A percentile compares a stretch with the other conserved stretches of the same genome.
Conservation (phyloP, 1,140 invertebrate genomes). For the Achatina immaculata region DNA sequence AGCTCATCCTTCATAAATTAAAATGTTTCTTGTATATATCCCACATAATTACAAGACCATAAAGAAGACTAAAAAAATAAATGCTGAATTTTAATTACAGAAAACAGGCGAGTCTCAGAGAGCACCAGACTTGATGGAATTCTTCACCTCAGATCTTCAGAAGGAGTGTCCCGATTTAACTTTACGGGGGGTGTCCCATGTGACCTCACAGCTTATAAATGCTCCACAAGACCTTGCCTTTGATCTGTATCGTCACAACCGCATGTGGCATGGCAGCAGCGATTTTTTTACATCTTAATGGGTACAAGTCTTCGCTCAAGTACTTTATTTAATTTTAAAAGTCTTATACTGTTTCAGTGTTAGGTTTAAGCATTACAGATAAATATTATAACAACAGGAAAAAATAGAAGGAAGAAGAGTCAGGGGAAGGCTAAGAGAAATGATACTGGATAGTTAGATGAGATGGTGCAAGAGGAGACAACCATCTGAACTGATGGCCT, state of each 20-base stretch:
- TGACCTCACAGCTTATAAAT: slow-evolving; percentile 42
- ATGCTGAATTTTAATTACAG: background rate
- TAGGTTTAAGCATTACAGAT: background rate
- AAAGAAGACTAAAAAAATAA: too few species aligned
- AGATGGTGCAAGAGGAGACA: too few species aligned
- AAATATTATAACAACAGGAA: too few species aligned
- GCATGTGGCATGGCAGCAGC: slow-evolving; percentile 53
- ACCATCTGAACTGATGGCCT: too few species aligned
- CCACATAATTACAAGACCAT: too few species aligned
- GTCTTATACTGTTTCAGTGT: background rate
- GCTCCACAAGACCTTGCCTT: slow-evolving; percentile 50
- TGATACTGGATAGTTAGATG: too few species aligned
- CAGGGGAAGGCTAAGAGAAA: too few species aligned
- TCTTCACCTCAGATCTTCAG: slow-evolving; percentile 56
- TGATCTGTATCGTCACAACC: slow-evolving; percentile 59
- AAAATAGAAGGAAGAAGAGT: too few species aligned
- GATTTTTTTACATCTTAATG: slow-evolving; percentile 16
- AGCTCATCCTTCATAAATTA: too few species aligned
- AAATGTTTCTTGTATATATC: too few species aligned
- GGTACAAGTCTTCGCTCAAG: background rate
- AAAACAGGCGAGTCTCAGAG: background rate
- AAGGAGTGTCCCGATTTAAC: slow-evolving; percentile 51
- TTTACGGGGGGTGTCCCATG: slow-evolving; percentile 40
- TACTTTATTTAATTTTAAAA: background rate
- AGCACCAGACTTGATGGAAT: slow-evolving; percentile 60